Evolutionary conservation across 2,113 vertebrate species (phyloP).

Genomic region (Stercorarius parasiticus): DNA sequence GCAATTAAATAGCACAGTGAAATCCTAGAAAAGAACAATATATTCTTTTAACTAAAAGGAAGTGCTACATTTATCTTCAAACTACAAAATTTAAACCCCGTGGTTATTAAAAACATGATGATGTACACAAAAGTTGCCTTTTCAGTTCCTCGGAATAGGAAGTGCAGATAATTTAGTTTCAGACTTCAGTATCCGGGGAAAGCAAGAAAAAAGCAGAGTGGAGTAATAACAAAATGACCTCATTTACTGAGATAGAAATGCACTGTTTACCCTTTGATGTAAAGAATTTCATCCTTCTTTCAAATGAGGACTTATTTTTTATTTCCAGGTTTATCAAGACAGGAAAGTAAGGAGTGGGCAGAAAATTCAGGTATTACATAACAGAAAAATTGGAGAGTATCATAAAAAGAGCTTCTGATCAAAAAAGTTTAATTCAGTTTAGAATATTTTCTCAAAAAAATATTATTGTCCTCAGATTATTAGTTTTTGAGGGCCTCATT

Average conservation of each 20-base stretch:
- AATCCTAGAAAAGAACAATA: background rate
- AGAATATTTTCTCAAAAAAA: background rate
- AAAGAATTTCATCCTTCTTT: constrained; percentile 28
- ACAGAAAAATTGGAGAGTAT: background rate
- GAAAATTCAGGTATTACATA: background rate
- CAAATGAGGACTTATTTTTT: background rate
- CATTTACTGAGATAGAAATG: constrained; percentile 6
- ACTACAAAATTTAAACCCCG: background rate
- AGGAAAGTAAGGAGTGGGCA: background rate
- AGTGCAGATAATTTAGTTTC: background rate
- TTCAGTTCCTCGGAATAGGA: background rate
- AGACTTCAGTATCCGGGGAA: background rate
- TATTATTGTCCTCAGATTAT: background rate
- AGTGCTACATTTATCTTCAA: background rate
- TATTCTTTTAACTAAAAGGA: background rate
- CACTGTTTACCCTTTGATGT: constrained; percentile 41
- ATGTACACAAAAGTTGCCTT: background rate
- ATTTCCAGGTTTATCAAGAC: constrained; percentile 4
- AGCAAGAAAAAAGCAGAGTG: background rate
- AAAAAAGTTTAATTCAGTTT: background rate
- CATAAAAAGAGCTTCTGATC: background rate
- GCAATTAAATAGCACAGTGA: background rate
- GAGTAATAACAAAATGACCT: constrained; percentile 31
- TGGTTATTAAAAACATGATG: background rate
- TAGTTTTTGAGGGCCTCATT: background rate